Percentiles rank a stretch among this genome's conserved stretches.
Conservation (phyloP, 2,888 invertebrate species). For the Leptinotarsa juncta region DNA sequence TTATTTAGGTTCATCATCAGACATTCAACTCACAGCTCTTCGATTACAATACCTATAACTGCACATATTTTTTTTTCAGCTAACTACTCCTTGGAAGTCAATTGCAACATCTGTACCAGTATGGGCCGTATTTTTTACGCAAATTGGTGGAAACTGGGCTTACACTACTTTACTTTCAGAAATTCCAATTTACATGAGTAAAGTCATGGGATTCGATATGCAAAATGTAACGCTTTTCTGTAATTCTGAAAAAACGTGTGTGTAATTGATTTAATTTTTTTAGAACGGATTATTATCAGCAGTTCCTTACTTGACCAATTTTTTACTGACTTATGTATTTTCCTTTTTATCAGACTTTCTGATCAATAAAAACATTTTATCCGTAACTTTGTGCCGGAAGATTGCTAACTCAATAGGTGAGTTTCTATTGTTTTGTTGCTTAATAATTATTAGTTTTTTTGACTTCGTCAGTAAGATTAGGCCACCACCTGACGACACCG, state of each 20-base stretch:
- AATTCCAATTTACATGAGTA: conserved; percentile 49
- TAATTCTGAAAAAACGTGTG: no score
- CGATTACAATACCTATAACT: no score
- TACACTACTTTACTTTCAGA: conserved; percentile 48
- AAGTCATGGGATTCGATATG: conserved; percentile 77
- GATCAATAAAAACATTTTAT: conserved; percentile 63
- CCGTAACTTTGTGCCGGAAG: conserved; percentile 65
- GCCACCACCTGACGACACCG: no score
- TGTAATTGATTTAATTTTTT: conserved; percentile 38
- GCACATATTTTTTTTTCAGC: conserved; percentile 24
- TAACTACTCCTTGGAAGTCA: conserved; percentile 77
- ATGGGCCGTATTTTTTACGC: conserved; percentile 72
- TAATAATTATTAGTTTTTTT: not conserved
- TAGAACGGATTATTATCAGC: conserved; percentile 78
- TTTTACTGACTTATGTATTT: conserved; percentile 77
- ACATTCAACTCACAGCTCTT: no score
- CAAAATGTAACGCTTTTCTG: conserved; percentile 68
- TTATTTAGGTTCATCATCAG: no score
- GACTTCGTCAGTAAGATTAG: not conserved
- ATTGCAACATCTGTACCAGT: conserved; percentile 83
- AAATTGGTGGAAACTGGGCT: conserved; percentile 51
- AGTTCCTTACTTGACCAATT: conserved; percentile 80
- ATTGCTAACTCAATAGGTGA: conserved; percentile 69
- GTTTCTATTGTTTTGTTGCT: conserved; percentile 3
- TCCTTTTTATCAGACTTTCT: conserved; percentile 75